Conservation (phyloP, 2,113 vertebrate species). For the Osmerus mordax region DNA sequence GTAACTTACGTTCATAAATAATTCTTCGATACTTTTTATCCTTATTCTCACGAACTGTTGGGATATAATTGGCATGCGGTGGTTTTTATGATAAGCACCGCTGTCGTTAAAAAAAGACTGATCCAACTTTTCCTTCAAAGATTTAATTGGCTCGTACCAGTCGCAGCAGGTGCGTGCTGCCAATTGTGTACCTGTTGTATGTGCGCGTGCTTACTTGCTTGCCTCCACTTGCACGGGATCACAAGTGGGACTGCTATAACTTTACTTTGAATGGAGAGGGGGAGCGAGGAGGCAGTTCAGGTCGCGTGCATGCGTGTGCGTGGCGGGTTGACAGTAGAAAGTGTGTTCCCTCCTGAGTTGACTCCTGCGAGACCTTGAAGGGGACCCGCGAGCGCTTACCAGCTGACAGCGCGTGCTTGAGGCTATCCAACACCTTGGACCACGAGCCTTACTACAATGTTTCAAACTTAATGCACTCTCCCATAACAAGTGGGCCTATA, state of each 20-base stretch:
- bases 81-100: too few species aligned
- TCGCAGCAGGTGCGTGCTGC: too few species aligned
- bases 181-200: not conserved
- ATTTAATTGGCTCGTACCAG: too few species aligned
- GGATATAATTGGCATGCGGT: too few species aligned
- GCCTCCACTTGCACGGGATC: constrained; percentile 7
- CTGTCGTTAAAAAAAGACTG: too few species aligned
- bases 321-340: constrained; percentile 44
- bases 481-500: constrained; percentile 30
- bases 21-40: constrained; percentile 49
- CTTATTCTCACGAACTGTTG: not conserved
- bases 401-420: constrained; percentile 97
- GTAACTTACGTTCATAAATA: constrained; percentile 59
- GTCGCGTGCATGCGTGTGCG: constrained; percentile 19
- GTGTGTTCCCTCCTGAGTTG: constrained; percentile 68
- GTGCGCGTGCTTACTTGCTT: constrained; percentile 25
- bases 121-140: too few species aligned
- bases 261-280: constrained; percentile 3
- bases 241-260: constrained; percentile 5
- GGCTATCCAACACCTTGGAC: constrained; percentile 84
- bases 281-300: not conserved
- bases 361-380: constrained; percentile 83
- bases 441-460: constrained; percentile 78
- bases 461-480: constrained; percentile 82
- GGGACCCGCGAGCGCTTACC: constrained; percentile 88